Evolutionary conservation across 2,797 vertebrate species (phyloP), one percentile per base, ranked within the genome.

Genomic region (Kryptolebias ocellatus): DNA sequence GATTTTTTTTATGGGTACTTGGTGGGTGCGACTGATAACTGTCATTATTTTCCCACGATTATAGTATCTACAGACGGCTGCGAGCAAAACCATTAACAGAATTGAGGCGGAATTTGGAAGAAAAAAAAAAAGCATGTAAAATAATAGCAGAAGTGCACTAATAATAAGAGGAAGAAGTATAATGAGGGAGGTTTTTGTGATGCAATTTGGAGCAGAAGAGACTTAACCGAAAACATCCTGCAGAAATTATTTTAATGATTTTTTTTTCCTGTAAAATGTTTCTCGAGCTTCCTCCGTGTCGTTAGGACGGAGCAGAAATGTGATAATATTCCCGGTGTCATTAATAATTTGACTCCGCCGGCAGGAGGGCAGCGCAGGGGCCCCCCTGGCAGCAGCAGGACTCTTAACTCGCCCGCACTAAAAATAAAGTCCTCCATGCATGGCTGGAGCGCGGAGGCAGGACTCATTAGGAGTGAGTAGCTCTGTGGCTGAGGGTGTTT

Each of bases 331-430:
- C 81, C 63, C 79, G 59, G 74, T 85, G 86, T 83, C 57, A 83
- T 83, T 76, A 81, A 64, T 77, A 83, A 87, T 87, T 74, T 77
- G 79, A 72, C 79, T 59, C 31, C 24, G 37, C 71, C 51, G 74
- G 72, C 80, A 64, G 76, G 72, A 81, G 80, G 78, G 83, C 77
- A 79, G 67, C 68, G 53, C 53, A 60, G 77, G 71, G 11, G 67
- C 69, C 52, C 49, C 72, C 63, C 60, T 57, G 76, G 67, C 76
- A 54, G 72, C 72, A 45, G 68, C 70, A 92, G 78, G 69, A 92
- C 90, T 60, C 95, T 95, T 76, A 95, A 96, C 87, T 94, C 93
- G 29, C 94, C 20, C 92, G 87, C 93, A 89, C 93, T 95, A 92
- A 92, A 95, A 95, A 80, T 89, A 89, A 94, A 82, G 85, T 80